phyloP scores from a whole-genome alignment of 1,140 invertebrate species.

The Cydia amplana region DNA sequence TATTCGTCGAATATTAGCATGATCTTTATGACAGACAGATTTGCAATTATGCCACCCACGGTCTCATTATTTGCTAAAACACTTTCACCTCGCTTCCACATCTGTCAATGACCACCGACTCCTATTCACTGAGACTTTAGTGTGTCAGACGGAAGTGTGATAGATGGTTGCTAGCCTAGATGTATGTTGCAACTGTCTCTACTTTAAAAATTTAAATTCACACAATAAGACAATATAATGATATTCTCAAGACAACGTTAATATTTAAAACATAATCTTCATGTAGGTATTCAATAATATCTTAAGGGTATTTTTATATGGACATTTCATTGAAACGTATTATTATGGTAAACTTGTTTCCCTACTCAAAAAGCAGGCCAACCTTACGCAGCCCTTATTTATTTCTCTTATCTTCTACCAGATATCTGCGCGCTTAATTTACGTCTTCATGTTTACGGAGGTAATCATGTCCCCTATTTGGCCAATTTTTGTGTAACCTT shows the following conservation, averaged over 20 bases:
- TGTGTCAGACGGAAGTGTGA: conserved; percentile 23
- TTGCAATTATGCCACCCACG: conserved; percentile 49
- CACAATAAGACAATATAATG: not conserved
- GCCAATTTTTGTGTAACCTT: conserved; percentile 45
- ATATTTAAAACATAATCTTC: not conserved
- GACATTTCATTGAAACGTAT: conserved; percentile 14
- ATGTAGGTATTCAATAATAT: not conserved
- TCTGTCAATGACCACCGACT: conserved; percentile 42
- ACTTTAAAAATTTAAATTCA: not conserved
- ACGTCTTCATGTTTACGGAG: conserved; percentile 1
- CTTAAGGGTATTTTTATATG: conserved; percentile 9
- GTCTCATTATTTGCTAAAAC: conserved; percentile 45
- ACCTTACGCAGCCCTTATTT: conserved; percentile 13
- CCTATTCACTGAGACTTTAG: conserved; percentile 26
- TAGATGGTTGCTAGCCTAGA: conserved; percentile 9
- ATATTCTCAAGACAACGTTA: not conserved
- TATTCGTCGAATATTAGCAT: conserved; percentile 46
- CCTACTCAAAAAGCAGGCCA: conserved; percentile 6
- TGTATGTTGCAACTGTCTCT: not conserved
- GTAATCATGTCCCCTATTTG: conserved; percentile 35
- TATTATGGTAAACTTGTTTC: conserved; percentile 3
- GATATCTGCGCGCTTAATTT: conserved; percentile 9
- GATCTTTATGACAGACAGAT: conserved; percentile 45
- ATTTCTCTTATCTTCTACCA: conserved; percentile 11
- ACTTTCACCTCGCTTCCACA: conserved; percentile 53